Conservation (phyloP, 1,140 invertebrate species). For the Oedothorax gibbosus region DNA sequence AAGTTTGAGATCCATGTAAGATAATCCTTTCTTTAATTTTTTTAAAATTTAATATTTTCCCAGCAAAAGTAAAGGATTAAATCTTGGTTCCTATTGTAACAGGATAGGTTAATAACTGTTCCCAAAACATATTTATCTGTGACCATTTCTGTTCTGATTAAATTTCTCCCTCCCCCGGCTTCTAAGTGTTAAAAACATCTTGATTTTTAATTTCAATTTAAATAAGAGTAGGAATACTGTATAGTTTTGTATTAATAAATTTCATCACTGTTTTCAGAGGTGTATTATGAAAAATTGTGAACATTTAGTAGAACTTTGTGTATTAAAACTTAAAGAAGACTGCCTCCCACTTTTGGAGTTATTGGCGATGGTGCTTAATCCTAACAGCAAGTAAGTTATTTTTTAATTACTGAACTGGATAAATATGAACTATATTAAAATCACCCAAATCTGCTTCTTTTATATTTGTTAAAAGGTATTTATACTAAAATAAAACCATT, state of each 20-base stretch:
- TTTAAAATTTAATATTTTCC: too few relatives aligned
- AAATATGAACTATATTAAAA: not conserved
- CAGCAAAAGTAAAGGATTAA: too few relatives aligned
- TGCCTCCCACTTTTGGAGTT: constrained; percentile 94
- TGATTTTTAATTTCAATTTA: too few relatives aligned
- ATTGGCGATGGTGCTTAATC: constrained; percentile 92
- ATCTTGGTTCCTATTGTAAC: too few relatives aligned
- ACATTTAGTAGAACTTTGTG: constrained; percentile 91
- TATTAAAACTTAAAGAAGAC: constrained; percentile 89
- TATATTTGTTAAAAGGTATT: not conserved
- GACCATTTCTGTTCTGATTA: too few relatives aligned
- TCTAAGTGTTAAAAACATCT: too few relatives aligned
- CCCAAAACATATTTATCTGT: too few relatives aligned
- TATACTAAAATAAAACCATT: too few relatives aligned
- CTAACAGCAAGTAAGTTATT: constrained; percentile 83
- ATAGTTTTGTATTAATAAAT: not conserved
- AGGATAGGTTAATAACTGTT: too few relatives aligned
- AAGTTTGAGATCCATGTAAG: constrained; percentile 92
- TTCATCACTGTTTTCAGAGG: constrained; percentile 70
- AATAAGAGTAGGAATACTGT: too few relatives aligned
- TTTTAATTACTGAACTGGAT: not conserved
- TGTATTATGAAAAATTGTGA: constrained; percentile 95
- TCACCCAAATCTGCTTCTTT: not conserved
- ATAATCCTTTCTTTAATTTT: constrained; percentile 31
- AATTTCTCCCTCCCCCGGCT: too few relatives aligned